Evolutionary conservation across 1,140 invertebrate genomes (phyloP), one percentile per base, ranked within the genome.

Genomic region (Trichoplusia ni): DNA sequence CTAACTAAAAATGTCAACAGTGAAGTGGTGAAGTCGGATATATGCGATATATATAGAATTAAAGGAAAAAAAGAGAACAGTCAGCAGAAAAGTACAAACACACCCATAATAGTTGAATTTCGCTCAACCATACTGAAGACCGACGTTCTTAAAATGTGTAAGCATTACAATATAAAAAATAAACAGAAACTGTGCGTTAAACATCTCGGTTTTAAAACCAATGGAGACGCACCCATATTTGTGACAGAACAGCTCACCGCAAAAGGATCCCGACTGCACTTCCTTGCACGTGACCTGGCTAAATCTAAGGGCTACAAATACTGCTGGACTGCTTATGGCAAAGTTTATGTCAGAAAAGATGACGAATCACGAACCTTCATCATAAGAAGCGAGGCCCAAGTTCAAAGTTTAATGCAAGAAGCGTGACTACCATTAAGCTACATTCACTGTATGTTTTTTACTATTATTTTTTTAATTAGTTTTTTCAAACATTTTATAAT

Each of bases 171-270:
- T 29, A 60, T 40, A 4, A 49, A 49, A 27, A 44, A 59, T 21
- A 60, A 54, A 14, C 4, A 25, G 0, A 66, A 66, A 44, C 18
- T 66, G 2, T 60, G 35, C 46, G 56, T 61, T 5, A 46, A 65
- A 14, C 56, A 67, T 33, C 19, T 71, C 2, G 69, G 69, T 6
- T 46, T 49, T 8, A 29, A 9, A 0, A 51, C 31, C 9, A 13
- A 21, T 13, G 42, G 35, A 31, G 49, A 71, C 16, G 58, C 61
- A 8, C 69, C 69, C 14, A 53, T 67, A 4, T 71, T 61, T 59
- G 42, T 68, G 5, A 56, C 66, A 1, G 63, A 72, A 21, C 70
- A 72, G 7, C 44, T 72, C 0, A 72, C 69, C 25, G 42, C 49
- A 0, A 71, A 56, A 21, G 64, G 25, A n/a, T n/a, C 53, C 13